Conservation (phyloP, 2,113 vertebrate genomes). For the Diadophis punctatus region DNA sequence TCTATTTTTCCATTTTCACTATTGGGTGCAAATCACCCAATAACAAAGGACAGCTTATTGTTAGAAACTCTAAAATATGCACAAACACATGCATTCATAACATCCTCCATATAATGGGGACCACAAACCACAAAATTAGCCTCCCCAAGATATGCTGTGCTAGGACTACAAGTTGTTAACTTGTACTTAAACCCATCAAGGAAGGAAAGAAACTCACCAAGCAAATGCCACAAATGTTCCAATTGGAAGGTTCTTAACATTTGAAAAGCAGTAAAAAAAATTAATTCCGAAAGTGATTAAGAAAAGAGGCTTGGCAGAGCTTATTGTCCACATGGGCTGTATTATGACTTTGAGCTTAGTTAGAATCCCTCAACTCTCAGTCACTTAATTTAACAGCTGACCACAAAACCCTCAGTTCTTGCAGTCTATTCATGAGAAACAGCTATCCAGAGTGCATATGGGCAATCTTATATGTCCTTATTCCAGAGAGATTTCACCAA, state of each 20-base stretch:
- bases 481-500: background rate
- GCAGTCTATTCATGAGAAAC: background rate
- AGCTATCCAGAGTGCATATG: background rate
- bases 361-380: too few relatives aligned
- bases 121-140: background rate
- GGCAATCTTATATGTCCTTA: background rate
- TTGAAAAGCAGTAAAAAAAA: too few relatives aligned
- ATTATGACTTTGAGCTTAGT: too few relatives aligned
- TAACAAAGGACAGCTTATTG: background rate
- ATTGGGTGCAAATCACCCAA: background rate
- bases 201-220: too few relatives aligned
- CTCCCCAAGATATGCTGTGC: background rate
- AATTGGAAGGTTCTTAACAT: too few relatives aligned
- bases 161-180: background rate
- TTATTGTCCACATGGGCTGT: too few relatives aligned
- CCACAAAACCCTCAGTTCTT: background rate
- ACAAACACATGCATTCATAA: background rate
- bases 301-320: too few relatives aligned
- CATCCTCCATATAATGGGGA: background rate
- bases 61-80: background rate
- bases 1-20: background rate
- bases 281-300: too few relatives aligned
- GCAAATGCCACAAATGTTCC: too few relatives aligned
- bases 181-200: background rate
- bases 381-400: background rate